Conservation (phyloP, 2,797 vertebrate genomes). For the Gymnothorax javanicus region DNA sequence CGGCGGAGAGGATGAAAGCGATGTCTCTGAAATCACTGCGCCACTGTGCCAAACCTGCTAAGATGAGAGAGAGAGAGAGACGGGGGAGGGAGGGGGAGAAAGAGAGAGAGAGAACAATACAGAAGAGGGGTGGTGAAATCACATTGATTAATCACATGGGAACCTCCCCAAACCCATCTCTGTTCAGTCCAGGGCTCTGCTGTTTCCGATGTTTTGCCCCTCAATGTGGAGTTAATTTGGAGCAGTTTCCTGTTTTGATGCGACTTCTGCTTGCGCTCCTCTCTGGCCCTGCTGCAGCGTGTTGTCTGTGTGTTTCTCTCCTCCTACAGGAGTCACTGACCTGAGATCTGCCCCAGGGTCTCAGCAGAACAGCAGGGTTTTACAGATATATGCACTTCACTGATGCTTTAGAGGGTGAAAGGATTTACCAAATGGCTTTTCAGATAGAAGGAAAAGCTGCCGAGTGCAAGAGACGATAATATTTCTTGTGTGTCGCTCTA, state of each 20-base stretch:
- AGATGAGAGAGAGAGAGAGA: too few species aligned
- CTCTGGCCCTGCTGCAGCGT: background rate
- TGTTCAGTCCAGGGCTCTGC: background rate
- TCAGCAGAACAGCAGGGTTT: background rate
- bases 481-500: background rate
- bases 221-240: conserved; percentile 25
- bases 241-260: conserved; percentile 25
- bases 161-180: background rate
- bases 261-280: background rate
- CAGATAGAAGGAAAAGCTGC: background rate
- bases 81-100: conserved; percentile 6
- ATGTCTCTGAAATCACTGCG: conserved; percentile 46
- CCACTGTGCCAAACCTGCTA: conserved; percentile 45
- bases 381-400: background rate
- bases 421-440: background rate
- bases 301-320: background rate
- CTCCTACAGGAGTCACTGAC: background rate
- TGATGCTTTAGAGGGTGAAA: background rate
- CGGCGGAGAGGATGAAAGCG: conserved; percentile 65
- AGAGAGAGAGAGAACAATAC: conserved; percentile 34
- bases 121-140: conserved; percentile 44
- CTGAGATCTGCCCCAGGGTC: background rate
- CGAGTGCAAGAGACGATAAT: background rate
- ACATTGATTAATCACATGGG: background rate
- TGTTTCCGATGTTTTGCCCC: background rate